Evolutionary conservation across 2,797 vertebrate genomes (phyloP), one percentile per base, ranked within the genome.

Genomic region (Acanthurus lineatus): DNA sequence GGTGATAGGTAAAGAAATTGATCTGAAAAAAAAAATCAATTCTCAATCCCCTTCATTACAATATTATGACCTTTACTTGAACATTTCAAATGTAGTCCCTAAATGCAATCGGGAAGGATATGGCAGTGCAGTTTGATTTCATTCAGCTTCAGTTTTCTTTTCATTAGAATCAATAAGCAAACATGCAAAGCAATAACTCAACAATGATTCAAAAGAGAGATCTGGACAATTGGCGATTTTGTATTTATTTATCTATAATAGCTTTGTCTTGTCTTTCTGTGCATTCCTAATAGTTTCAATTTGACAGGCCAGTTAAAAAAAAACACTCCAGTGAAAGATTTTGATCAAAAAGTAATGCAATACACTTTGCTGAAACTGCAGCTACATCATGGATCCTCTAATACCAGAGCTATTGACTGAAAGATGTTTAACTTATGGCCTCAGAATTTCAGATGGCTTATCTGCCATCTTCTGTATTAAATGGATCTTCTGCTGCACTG

Each of bases 401-500:
- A 67, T 42, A 56, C 20, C 57, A 73, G 11, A 72, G 69, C 59
- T 76, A 73, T 74, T 19, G 25, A 25, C 25, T 25, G 25, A 25
- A 25, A 74, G 49, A 79, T 49, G 40, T 81, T 89, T n/a, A 69
- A 61, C 25, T 52, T 61, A 15, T 67, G 28, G 80, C 44, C 61
- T 65, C 56, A 67, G 63, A 82, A 86, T 76, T 81, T 70, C 57
- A 63, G 25, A 77, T 83, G 67, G 71, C 68, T 85, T 85, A 86
- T 89, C 88, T 85, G 62, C 69, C 53, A 81, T 92, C 76, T 89
- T 82, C 78, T 83, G 65, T 66, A 84, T 83, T 88, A 87, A 89
- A 72, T 82, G 82, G 62, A 10, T 85, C 59, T 82, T 85, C 68
- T 86, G 82, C 83, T 85, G 88, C 83, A 84, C 40, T 76, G 85